Evolutionary conservation across 2,888 invertebrate genomes (phyloP), one percentile per base, ranked within the genome.

Genomic region (Autographa pulchrina): DNA sequence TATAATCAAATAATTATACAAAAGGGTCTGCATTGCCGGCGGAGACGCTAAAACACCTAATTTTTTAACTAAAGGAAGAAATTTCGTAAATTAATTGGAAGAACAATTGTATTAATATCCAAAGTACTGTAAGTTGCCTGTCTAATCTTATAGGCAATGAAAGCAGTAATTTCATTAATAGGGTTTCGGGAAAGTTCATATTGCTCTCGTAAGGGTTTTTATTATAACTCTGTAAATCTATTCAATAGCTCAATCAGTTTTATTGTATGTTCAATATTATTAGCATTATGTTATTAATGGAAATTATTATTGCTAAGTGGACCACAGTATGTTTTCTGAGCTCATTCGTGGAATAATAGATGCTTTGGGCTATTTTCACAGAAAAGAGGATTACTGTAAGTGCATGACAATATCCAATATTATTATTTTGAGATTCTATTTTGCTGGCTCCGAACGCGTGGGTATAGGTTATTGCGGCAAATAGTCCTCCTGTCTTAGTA

Each of bases 61-160:
- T 78, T 81, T 65, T 75, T 70, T 18, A 32, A n/a, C 48, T 80
- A 77, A 70, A 54, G 56, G 69, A 14, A 43, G 62, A 69, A 35
- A 66, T 65, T 64, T 65, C 56, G 60, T 59, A 60, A 78, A 71
- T 78, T 74, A 72, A 78, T 78, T 72, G 20, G 35, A 83, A 72
- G 65, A 65, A 68, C 70, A 80, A 77, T 77, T 61, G 56, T 74
- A 68, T 66, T 77, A 77, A 77, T 78, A 70, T 74, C 62, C 48
- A 54, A 68, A 66, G 65, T 76, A 66, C 68, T 80, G 68, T 76
- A 78, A 76, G 63, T 80, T 75, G 35, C 58, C 13, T 68, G 61
- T 75, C 16, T 72, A 76, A 76, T 80, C 63, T 58, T 58, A 65
- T 66, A 61, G 72, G 77, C 38, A 66, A 80, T 65, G 76, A 76